Evolutionary conservation across 2,113 vertebrate genomes (phyloP), one percentile per base, ranked within the genome.

Genomic region (Hylia prasina): DNA sequence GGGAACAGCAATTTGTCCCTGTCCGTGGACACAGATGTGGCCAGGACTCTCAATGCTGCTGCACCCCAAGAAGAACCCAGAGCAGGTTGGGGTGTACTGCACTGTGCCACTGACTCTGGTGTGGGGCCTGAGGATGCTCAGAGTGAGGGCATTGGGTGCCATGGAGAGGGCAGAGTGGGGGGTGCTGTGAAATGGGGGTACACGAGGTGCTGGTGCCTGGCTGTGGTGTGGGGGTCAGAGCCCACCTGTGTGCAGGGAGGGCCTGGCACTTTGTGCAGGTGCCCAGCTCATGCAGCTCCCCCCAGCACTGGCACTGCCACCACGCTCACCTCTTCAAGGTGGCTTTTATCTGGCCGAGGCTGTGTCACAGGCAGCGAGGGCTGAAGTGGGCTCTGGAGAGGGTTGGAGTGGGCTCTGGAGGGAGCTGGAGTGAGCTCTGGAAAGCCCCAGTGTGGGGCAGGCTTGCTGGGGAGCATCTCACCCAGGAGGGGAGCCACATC

Each of bases 31-130:
- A 19, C 39, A 5, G 19, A 12, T 3, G 4, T 8, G 15, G n/a
- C 25, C 71, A 30, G 23, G 2, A 0, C 18, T 61, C 19, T 11
- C 1, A 0, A 5, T 7, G 0, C 54, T 20, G 50, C 48, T 13
- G 64, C 37, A 19, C 31, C n/a, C 42, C 48, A 33, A 10, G 40
- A 15, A 37, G 3, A 31, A 40, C 84, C n/a, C 37, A n/a, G 50
- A 10, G 45, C 4, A 2, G 24, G 44, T 0, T 45, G 35, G 82
- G 30, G 22, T 23, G 48, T 28, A 9, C 65, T 44, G 9, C 1
- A 0, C 44, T 51, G 45, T 11, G 2, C 51, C 63, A 15, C 23
- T 13, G 47, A 11, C 20, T 20, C 61, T 0, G 0, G 2, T 9
- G 22, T 5, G 5, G 40, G 25, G 35, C 6, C 31, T 1, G 1